Evolutionary conservation across 2,888 invertebrate species (phyloP), one percentile per base, ranked within the genome.

Genomic region (Archips crataeganus): DNA sequence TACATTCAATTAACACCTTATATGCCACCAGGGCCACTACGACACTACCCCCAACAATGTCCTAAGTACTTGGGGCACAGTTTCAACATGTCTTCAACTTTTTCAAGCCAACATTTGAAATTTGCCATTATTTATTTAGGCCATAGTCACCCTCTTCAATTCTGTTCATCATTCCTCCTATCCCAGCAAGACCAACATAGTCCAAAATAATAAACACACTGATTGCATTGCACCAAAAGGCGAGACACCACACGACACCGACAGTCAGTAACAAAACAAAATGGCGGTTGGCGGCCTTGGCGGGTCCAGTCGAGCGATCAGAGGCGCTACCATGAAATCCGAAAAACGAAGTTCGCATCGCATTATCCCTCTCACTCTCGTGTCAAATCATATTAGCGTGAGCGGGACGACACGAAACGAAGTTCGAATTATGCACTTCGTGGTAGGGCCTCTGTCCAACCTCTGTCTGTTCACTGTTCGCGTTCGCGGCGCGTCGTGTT

Each of bases 41-140:
- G 60, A 57, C 57, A 57, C 57, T 57, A 57, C 57, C 57, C 57
- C 57, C 57, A 57, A 57, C 57, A 57, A 57, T 57, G 57, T 32
- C 57, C 57, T 11, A 11, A 32, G 57, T 32, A 57, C 57, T 57
- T 57, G 9, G 57, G 9, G 57, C 57, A 57, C 23, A 57, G 57
- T 57, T 57, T 57, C 32, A 57, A 57, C 57, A 57, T 57, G 57
- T 32, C 57, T 32, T 57, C 57, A 57, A 57, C 32, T 11, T 32
- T 57, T 3, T 32, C 4, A 57, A 32, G 10, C 57, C 57, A 57
- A 57, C 4, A 23, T 57, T 57, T 23, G 32, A 32, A 57, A 57
- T 57, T 11, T 10, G 0, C 57, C 57, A 57, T 57, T 32, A 57
- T 57, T 57, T 11, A 32, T 32, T 57, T 57, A 57, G n/a, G 11